Conservation (phyloP, 2,113 vertebrate genomes). For the Lophius piscatorius region DNA sequence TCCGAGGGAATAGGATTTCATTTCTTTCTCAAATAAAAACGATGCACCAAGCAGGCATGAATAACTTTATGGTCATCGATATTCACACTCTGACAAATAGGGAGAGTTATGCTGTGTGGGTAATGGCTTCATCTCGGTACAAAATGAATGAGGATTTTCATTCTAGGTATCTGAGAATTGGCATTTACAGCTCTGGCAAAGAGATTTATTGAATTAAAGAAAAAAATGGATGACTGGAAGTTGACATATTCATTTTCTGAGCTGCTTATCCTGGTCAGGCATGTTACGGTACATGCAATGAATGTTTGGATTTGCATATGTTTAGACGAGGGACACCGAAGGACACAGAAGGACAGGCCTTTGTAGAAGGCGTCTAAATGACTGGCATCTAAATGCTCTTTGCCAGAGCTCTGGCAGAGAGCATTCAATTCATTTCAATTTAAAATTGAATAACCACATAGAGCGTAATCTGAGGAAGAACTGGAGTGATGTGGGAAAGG, state of each 20-base stretch:
- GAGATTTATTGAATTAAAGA: constrained; percentile 28
- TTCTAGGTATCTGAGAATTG: constrained; percentile 35
- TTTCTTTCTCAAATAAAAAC: constrained; percentile 71
- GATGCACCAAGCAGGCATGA: constrained; percentile 61
- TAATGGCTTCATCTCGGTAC: constrained; percentile 46
- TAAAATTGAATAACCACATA: too few relatives aligned
- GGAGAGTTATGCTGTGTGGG: constrained; percentile 58
- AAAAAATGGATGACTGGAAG: constrained; percentile 8
- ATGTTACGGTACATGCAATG: neutral
- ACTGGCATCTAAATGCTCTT: too few relatives aligned
- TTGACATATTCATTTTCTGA: constrained; percentile 16
- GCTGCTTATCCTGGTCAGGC: neutral
- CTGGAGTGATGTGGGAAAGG: too few relatives aligned
- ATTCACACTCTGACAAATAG: constrained; percentile 74
- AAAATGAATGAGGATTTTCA: constrained; percentile 17
- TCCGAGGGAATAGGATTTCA: constrained; percentile 67
- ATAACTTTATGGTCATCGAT: constrained; percentile 68
- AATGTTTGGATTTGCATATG: too few relatives aligned
- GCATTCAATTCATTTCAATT: too few relatives aligned
- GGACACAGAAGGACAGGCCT: too few relatives aligned
- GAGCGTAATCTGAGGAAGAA: too few relatives aligned
- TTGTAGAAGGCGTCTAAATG: too few relatives aligned
- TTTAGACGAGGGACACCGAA: too few relatives aligned
- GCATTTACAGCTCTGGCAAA: constrained; percentile 12
- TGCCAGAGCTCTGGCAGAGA: too few relatives aligned